A percentile compares a stretch with the other conserved stretches of the same genome.
These are phyloP conservation scores for Halictus rubicundus DNA, from an alignment of 1,140 invertebrate genomes.

Conservation along the genomic window DNA sequence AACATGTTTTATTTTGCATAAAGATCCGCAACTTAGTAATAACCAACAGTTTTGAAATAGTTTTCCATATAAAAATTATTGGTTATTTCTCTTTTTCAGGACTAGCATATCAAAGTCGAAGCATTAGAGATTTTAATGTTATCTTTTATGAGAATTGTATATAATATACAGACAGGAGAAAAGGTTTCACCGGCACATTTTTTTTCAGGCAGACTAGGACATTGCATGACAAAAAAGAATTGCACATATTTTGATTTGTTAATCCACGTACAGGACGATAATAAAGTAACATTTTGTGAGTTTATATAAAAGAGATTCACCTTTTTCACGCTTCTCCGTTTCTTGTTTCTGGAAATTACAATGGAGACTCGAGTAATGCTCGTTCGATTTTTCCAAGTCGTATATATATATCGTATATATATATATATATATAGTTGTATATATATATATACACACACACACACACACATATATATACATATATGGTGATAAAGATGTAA, in stretches of 20 bases:
- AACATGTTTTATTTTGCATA: too few species aligned
- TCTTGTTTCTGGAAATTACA: background rate
- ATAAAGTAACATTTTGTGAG: constrained; percentile 28
- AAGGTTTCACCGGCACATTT: background rate
- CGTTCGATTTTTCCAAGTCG: background rate
- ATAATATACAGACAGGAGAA: constrained; percentile 41
- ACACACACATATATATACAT: too few species aligned
- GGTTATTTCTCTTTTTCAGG: constrained; percentile 60
- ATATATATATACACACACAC: too few species aligned
- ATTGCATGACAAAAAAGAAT: constrained; percentile 1
- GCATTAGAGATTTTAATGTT: constrained; percentile 55
- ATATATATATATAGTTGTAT: too few species aligned
- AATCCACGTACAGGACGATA: constrained; percentile 13
- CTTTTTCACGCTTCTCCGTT: background rate
- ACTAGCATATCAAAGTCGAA: constrained; percentile 74
- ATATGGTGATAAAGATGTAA: constrained; percentile 12
- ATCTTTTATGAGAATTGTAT: constrained; percentile 40
- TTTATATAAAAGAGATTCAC: constrained; percentile 14
- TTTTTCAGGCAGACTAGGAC: background rate
- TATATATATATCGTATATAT: too few species aligned
- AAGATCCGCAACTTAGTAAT: too few species aligned
- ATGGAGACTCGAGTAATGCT: background rate
- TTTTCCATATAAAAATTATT: constrained; percentile 14
- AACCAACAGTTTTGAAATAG: background rate
- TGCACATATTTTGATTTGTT: constrained; percentile 35